Percentiles rank a stretch among this genome's conserved stretches.
phyloP scores from a whole-genome alignment of 1,140 invertebrate species.

The Aphis craccivora region DNA sequence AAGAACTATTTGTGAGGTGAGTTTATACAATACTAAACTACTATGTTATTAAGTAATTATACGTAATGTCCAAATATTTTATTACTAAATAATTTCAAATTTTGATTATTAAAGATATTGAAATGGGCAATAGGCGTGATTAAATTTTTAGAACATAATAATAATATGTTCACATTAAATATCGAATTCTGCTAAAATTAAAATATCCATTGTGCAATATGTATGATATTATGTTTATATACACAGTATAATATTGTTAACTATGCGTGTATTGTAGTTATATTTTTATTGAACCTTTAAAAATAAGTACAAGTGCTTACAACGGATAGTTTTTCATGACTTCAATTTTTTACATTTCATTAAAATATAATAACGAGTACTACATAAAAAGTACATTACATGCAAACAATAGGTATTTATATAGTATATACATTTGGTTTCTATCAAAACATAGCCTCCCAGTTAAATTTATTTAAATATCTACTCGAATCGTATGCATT shows the following conservation, averaged over 20 bases:
- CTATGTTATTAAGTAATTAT: not conserved
- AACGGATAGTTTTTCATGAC: not conserved
- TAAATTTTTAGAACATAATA: not conserved
- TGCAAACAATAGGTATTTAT: not conserved
- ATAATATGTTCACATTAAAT: not conserved
- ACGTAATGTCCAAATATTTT: not conserved
- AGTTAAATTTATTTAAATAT: not conserved
- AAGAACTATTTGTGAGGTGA: not conserved
- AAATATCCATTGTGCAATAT: not conserved
- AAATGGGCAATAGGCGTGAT: not conserved
- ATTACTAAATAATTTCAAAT: not conserved
- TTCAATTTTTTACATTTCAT: not conserved
- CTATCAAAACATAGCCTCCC: not conserved
- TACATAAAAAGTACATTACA: not conserved
- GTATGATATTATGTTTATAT: not conserved
- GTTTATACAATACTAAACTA: not conserved
- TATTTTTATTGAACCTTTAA: not conserved
- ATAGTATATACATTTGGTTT: not conserved
- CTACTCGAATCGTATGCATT: not conserved
- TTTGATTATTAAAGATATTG: not conserved
- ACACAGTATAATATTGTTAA: not conserved
- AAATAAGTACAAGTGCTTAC: not conserved
- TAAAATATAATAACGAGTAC: not conserved
- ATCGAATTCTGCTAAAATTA: not conserved
- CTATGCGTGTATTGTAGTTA: not conserved